Base-by-base conservation (phyloP, 2,888 invertebrate genomes). In the Stegophylla sp. region DNA sequence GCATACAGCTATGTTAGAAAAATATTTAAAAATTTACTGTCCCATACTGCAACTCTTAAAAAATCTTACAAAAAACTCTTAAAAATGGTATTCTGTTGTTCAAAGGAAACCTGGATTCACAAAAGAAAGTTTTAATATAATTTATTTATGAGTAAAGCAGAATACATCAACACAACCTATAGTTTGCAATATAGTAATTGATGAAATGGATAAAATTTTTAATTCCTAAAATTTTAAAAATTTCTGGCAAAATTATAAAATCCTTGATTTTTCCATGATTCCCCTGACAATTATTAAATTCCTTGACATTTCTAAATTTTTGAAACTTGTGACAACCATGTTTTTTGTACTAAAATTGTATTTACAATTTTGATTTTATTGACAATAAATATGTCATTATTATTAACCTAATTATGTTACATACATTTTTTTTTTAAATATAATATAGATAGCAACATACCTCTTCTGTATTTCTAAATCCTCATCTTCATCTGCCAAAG, bases 401-500 rank as follows among this genome's bases (percentile, higher is more conserved):
- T 7, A 34, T 34, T 3, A 5, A 34, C 34, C 34, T 5, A 34
- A 7, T 34, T 34, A 5, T 34, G 7, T 34, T 7, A 34, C 34
- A 34, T 34, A 56, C 23, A 9, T 23, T n/a, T 23, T 45, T n/a
- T 20, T 12, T 43, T 1, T 26, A 13, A 26, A 17, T 23, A 17
- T 23, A 56, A n/a, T 51, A 20, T 63, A 13, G 20, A 3, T n/a
- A 12, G 28, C 26, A 26, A 67, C 76, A 75, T 83, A 88, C 88
- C 88, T 92, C 84, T 93, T 94, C 85, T 98, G 98, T 86, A 98
- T 92, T 63, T 91, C 91, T 56, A 98, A 90, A 89, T 99, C 99
- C 85, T 93, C 92, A 84, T 98, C 96, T 88, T 97, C 97, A 86
- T 98, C 98, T 59, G 96, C 95, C 56, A 93, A 92, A 72, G 90